Base-by-base conservation (phyloP, 1,140 invertebrate species). In the Micrasema minimum region DNA sequence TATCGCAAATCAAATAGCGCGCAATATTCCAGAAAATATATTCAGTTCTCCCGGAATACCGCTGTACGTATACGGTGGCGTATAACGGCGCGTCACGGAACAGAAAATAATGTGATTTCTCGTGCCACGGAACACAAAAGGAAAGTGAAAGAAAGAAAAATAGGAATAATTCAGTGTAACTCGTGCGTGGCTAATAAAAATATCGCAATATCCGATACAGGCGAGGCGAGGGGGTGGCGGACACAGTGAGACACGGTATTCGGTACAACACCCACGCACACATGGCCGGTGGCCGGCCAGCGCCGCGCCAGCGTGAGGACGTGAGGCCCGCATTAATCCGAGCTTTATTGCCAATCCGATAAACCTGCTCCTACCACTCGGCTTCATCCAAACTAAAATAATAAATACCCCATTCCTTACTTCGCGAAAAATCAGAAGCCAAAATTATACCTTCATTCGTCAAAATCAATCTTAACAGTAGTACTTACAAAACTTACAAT, bases 151-250 rank as follows among this genome's bases (percentile, higher is more conserved):
- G 37, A 59, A 43, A 38, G 55, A 59, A 59, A 59, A 59, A 59
- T 59, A 43, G 37, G 55, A 59, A 59, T 41, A 59, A 59, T 59
- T 41, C 35, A 41, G 55, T 38, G 55, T 41, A 59, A 41, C 55
- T 41, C 55, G 55, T 59, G 55, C 55, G 55, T 59, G 18, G 55
- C 55, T 59, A 59, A 59, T 59, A 59, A 59, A 59, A 59, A 59
- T 59, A 59, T 59, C 37, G 16, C 55, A 59, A 59, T 59, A 59
- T 59, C 55, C 55, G 35, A 22, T 35, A 43, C 37, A 35, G 55
- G 7, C 11, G 37, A 3, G 53, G 23, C 1, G 55, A 12, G 6
- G 16, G 37, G 35, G 18, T 1, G 35, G 55, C n/a, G 35, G 37
- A 12, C 1, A n/a, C 2, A 12, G 51, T 22, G 20, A 9, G 50